phyloP scores from a whole-genome alignment of 2,113 vertebrate genomes.

The Heterochromis multidens region DNA sequence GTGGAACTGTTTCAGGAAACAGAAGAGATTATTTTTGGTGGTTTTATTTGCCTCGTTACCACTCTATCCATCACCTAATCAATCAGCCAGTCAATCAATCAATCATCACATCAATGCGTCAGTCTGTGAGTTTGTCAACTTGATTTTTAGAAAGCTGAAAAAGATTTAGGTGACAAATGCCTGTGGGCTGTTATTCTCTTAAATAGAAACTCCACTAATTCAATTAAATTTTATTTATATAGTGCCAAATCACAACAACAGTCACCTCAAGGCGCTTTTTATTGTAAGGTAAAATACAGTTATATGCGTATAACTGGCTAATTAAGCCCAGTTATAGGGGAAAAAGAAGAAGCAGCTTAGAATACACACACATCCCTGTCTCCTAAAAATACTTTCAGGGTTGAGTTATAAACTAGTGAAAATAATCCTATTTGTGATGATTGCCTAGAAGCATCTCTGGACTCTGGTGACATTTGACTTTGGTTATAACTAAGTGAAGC shows the following conservation, averaged over 20 bases:
- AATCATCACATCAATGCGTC: not conserved
- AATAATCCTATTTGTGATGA: not conserved
- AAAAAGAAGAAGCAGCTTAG: not conserved
- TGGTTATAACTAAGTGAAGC: slow-evolving; percentile 21
- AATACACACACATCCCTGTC: not conserved
- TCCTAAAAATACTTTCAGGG: not conserved
- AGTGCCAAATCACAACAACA: no score
- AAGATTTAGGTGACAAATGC: not conserved
- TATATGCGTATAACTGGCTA: no score
- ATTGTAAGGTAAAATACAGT: no score
- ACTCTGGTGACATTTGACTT: slow-evolving; percentile 19
- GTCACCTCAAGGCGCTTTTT: no score
- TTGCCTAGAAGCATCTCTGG: slow-evolving; percentile 9
- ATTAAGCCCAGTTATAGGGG: not conserved
- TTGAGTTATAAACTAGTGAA: not conserved
- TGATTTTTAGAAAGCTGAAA: not conserved
- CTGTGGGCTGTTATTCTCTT: not conserved
- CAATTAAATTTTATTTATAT: no score
- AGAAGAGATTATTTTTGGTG: not conserved
- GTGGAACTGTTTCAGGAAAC: not conserved
- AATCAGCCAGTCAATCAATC: not conserved
- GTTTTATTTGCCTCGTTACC: not conserved
- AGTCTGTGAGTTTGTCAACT: not conserved
- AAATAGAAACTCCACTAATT: no score
- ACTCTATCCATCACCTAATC: not conserved